phyloP scores from a whole-genome alignment of 2,113 vertebrate genomes.

The Paralichthys olivaceus region DNA sequence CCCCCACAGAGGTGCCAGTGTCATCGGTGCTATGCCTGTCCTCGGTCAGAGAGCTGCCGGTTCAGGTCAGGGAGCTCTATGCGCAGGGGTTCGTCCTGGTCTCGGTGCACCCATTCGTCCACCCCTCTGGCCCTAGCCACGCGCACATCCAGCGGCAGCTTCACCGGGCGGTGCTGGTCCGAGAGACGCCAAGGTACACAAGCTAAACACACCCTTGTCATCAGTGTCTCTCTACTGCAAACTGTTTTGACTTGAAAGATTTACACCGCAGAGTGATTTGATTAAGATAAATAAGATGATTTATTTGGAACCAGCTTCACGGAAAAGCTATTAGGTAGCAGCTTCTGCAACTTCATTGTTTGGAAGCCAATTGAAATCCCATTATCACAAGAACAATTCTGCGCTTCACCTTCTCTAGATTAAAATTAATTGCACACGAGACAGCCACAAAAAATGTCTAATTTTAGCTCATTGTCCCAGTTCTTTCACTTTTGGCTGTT shows the following conservation, averaged over 20 bases:
- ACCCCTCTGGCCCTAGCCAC: constrained; percentile 85
- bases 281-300: constrained; percentile 39
- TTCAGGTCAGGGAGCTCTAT: constrained; percentile 92
- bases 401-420: constrained; percentile 50
- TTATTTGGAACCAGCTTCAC: constrained; percentile 18
- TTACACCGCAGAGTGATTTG: constrained; percentile 23
- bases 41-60: constrained; percentile 90
- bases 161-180: constrained; percentile 93
- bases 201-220: background rate
- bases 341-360: constrained; percentile 42
- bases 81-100: constrained; percentile 92
- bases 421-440: constrained; percentile 56
- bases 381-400: constrained; percentile 53
- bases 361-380: constrained; percentile 46
- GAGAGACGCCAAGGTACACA: constrained; percentile 83
- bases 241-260: background rate
- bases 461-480: constrained; percentile 57
- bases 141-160: constrained; percentile 90
- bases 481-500: constrained; percentile 61
- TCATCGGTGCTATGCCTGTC: constrained; percentile 90
- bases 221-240: background rate
- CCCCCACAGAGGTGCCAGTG: constrained; percentile 81
- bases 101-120: constrained; percentile 93
- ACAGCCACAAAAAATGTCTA: constrained; percentile 34
- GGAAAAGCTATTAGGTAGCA: background rate